A percentile compares a stretch with the other conserved stretches of the same genome.
Evolutionary conservation across 2,797 vertebrate species (phyloP).

Genomic region (Pachyuromys duprasi): DNA sequence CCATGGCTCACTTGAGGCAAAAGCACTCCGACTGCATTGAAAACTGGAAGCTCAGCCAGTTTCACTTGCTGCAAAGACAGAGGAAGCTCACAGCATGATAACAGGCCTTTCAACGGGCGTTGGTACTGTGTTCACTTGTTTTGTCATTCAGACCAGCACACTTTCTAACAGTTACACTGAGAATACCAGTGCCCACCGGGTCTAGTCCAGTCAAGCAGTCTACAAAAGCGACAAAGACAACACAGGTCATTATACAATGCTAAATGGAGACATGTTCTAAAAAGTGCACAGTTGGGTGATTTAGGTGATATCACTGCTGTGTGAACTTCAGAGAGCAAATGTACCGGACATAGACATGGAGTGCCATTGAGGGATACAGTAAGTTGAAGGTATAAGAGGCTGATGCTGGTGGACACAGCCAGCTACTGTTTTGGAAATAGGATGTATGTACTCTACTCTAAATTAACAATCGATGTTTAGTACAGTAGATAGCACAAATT

Average conservation of each 20-base stretch:
- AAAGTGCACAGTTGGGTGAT: not conserved
- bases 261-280: not conserved
- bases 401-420: not conserved
- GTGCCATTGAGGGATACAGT: not conserved
- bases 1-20: not conserved
- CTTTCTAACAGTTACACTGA: not conserved
- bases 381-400: not conserved
- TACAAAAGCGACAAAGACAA: not conserved
- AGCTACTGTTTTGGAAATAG: not conserved
- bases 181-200: not conserved
- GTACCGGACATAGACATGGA: not conserved
- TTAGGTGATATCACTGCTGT: not conserved
- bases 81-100: fast-evolving
- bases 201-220: not conserved
- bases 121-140: fast-evolving
- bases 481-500: not conserved
- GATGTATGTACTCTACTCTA: not conserved
- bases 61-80: fast-evolving
- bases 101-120: fast-evolving
- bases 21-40: not conserved
- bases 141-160: not conserved
- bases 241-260: not conserved
- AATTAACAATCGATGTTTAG: not conserved
- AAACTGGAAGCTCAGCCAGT: not conserved
- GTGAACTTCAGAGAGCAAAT: too few relatives aligned